These are phyloP conservation scores for Epiblema foenella DNA, from an alignment of 2,888 invertebrate genomes.

Conservation along the genomic window DNA sequence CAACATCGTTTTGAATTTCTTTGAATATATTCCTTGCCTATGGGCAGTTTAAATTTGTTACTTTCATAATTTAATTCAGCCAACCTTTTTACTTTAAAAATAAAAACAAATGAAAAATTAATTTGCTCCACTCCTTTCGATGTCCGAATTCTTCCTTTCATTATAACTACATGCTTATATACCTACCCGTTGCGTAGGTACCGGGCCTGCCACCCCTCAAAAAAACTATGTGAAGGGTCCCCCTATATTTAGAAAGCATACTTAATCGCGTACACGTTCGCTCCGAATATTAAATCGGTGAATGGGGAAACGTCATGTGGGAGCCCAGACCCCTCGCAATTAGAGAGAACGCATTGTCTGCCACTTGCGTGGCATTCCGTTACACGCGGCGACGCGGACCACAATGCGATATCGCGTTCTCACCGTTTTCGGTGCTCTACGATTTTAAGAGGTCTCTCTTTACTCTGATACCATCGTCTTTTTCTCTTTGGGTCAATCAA, in stretches of 20 bases:
- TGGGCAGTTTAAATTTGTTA: too few relatives aligned
- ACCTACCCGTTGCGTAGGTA: conserved; percentile 76
- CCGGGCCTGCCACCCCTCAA: conserved; percentile 66
- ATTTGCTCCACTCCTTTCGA: conserved; percentile 54
- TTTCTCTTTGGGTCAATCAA: too few relatives aligned
- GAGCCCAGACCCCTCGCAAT: conserved; percentile 69
- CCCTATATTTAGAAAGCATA: conserved; percentile 81
- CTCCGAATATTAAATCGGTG: conserved; percentile 78
- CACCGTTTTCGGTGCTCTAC: conserved; percentile 24
- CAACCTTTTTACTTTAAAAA: too few relatives aligned
- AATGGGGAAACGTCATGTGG: conserved; percentile 80
- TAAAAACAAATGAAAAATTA: not conserved
- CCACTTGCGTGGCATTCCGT: conserved; percentile 62
- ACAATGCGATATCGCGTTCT: conserved; percentile 39
- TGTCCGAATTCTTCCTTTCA: conserved; percentile 62
- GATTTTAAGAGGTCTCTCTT: not conserved
- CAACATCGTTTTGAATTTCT: too few relatives aligned
- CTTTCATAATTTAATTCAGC: too few relatives aligned
- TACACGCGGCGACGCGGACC: conserved; percentile 55
- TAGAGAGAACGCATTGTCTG: conserved; percentile 71
- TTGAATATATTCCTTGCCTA: too few relatives aligned
- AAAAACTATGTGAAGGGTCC: conserved; percentile 74
- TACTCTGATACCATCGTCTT: not conserved
- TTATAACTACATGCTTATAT: conserved; percentile 76
- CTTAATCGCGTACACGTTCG: conserved; percentile 80